Evolutionary conservation across 2,888 invertebrate species (phyloP).

Genomic region (Colletes collaris): DNA sequence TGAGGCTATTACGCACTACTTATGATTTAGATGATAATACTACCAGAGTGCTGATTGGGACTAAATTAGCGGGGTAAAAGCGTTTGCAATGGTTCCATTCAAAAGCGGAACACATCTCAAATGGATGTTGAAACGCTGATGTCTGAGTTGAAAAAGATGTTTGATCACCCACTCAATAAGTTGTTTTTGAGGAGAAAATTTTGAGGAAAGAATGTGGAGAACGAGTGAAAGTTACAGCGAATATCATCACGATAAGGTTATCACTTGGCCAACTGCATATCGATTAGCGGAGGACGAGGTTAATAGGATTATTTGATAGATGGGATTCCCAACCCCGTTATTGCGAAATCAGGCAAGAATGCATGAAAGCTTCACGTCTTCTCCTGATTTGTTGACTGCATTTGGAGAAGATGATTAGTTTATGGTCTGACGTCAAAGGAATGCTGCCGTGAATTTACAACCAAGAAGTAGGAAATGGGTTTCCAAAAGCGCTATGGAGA

Average conservation of each 20-base stretch:
- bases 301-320: conserved; percentile 16
- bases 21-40: conserved; percentile 4
- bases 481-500: neutral
- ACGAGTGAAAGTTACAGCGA: conserved; percentile 2
- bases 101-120: too few species aligned
- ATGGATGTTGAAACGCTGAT: neutral
- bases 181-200: conserved; percentile 12
- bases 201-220: conserved; percentile 22
- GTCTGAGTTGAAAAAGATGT: conserved; percentile 12
- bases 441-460: too few species aligned
- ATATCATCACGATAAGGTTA: conserved; percentile 19
- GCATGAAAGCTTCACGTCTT: neutral
- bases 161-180: conserved; percentile 10
- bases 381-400: neutral
- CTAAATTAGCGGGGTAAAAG: too few species aligned
- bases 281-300: neutral
- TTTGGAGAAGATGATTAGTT: conserved; percentile 17
- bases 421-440: neutral
- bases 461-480: neutral
- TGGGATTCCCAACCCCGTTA: too few species aligned
- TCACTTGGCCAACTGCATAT: conserved; percentile 15
- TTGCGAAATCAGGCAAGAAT: conserved; percentile 17
- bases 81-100: too few species aligned
- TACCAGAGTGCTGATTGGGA: neutral
- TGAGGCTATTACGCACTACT: neutral